Evolutionary conservation across 53 echinoderm and acorn worm genomes (phyloP).

Genomic region (Echinometra lucunter): DNA sequence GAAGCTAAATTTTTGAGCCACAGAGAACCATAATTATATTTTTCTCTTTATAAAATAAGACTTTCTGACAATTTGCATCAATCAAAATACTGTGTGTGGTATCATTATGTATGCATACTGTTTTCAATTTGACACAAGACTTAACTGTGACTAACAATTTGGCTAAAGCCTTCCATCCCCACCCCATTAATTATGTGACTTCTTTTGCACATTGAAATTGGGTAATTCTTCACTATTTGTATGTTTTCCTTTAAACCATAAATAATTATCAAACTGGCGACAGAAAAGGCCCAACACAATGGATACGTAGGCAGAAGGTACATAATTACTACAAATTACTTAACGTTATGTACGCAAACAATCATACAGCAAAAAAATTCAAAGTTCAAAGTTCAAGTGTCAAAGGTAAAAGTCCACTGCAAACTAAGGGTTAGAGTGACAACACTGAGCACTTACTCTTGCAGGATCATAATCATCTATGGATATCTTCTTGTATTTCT

Average conservation of each 20-base stretch:
- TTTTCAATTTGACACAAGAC: no score
- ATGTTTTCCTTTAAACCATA: not conserved
- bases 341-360: not conserved
- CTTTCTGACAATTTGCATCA: no score
- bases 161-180: not conserved
- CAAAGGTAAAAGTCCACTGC: constrained; percentile 10
- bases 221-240: not conserved
- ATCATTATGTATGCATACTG: no score
- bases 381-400: not conserved
- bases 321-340: not conserved
- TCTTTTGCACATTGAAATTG: not conserved
- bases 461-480: constrained; percentile 85
- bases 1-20: no score
- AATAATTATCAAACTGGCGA: not conserved
- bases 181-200: not conserved
- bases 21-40: no score
- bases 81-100: no score
- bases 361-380: not conserved
- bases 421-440: not conserved
- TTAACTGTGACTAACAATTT: not conserved
- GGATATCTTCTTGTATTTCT: constrained; percentile 90
- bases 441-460: constrained; percentile 81
- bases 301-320: not conserved
- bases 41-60: no score
- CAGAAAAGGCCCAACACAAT: not conserved